Evolutionary conservation across 2,797 vertebrate species (phyloP).

Genomic region (Micrastur ruficollis): DNA sequence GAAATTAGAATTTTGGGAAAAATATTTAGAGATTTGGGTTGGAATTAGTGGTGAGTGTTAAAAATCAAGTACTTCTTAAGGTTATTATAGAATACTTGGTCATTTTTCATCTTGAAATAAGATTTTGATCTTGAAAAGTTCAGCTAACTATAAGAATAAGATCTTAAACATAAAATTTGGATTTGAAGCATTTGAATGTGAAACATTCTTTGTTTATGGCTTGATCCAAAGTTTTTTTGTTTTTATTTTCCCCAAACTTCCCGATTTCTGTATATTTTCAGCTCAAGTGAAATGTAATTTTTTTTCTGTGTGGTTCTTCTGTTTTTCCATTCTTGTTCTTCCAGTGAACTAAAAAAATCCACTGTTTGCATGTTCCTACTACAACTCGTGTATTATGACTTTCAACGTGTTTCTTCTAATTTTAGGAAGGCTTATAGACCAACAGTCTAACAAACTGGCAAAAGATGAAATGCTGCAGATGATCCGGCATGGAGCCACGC

Average conservation of each 20-base stretch:
- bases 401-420: background rate
- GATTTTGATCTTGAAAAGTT: background rate
- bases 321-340: background rate
- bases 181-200: background rate
- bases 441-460: conserved; percentile 86
- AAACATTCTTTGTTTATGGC: background rate
- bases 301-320: background rate
- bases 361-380: background rate
- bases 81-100: background rate
- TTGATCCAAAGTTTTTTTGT: background rate
- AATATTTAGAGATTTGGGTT: background rate
- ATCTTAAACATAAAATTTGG: background rate
- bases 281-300: background rate
- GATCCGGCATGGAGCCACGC: conserved; percentile 86
- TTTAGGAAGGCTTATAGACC: conserved; percentile 85
- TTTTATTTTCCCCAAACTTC: background rate
- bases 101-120: background rate
- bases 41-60: background rate
- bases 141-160: background rate
- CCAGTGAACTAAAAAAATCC: background rate
- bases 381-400: background rate
- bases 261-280: background rate
- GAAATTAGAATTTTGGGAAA: background rate
- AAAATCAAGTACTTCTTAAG: background rate
- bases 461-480: conserved; percentile 91